A percentile compares a stretch with the other conserved stretches of the same genome.
These are phyloP conservation scores for Microcaecilia unicolor DNA, from an alignment of 2,797 vertebrate species.

Conservation along the genomic window DNA sequence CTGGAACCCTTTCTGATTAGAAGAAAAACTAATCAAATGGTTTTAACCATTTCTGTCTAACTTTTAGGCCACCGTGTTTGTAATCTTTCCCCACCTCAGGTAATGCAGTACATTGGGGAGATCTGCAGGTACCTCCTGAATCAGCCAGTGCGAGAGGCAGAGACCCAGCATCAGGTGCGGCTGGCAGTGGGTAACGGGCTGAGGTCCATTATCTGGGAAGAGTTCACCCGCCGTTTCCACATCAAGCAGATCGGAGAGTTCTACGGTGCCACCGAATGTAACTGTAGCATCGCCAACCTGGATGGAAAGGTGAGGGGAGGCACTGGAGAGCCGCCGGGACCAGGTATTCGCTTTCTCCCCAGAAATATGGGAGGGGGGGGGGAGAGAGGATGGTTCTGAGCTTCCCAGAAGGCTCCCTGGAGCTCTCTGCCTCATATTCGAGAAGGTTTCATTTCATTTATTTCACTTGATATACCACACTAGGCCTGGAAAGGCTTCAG, in stretches of 20 bases:
- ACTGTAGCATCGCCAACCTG: slow-evolving; percentile 84
- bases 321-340: fast-evolving
- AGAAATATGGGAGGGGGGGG: fast-evolving
- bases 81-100: slow-evolving; percentile 43
- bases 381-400: too few relatives aligned
- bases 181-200: slow-evolving; percentile 78
- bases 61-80: too few relatives aligned
- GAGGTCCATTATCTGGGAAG: slow-evolving; percentile 71
- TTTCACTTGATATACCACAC: too few relatives aligned
- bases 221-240: slow-evolving; percentile 67
- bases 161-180: slow-evolving; percentile 59
- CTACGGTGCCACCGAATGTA: slow-evolving; percentile 85
- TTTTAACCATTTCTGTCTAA: too few relatives aligned
- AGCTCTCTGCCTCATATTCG: too few relatives aligned
- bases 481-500: too few relatives aligned
- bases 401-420: too few relatives aligned
- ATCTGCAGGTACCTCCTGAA: slow-evolving; percentile 79
- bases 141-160: slow-evolving; percentile 54
- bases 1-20: too few relatives aligned
- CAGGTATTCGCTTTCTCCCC: background rate
- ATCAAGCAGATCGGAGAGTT: slow-evolving; percentile 74
- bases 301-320: slow-evolving; percentile 66
- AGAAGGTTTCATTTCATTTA: too few relatives aligned
- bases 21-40: too few relatives aligned
- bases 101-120: slow-evolving; percentile 84